Conservation (phyloP, 2,797 vertebrate genomes). For the Sebastes vulpes region DNA sequence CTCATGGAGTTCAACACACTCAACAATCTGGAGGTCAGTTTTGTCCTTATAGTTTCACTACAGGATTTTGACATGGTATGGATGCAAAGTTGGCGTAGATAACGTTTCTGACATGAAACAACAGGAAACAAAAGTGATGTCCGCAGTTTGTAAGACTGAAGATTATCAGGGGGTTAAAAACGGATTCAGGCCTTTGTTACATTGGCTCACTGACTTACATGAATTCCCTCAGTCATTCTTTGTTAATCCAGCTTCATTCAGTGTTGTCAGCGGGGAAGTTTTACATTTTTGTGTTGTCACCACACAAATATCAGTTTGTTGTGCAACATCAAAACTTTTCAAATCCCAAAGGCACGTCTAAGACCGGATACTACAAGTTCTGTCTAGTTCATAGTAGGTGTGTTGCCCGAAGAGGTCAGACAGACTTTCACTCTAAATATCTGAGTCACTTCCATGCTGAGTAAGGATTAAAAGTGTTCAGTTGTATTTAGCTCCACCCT, state of each 20-base stretch:
- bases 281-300: constrained; percentile 22
- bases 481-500: too few species aligned
- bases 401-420: constrained; percentile 27
- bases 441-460: constrained; percentile 60
- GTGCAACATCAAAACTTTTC: constrained; percentile 51
- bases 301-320: constrained; percentile 26
- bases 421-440: constrained; percentile 39
- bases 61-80: not conserved
- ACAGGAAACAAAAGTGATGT: not conserved
- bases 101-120: not conserved
- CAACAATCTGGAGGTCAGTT: constrained; percentile 94
- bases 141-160: not conserved
- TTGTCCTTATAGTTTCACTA: not conserved
- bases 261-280: constrained; percentile 20
- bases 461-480: not conserved
- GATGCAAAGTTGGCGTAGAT: not conserved
- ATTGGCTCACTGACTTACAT: not conserved
- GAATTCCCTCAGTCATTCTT: not conserved
- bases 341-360: not conserved
- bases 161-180: not conserved
- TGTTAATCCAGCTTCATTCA: not conserved
- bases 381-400: constrained; percentile 15
- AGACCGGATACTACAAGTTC: constrained; percentile 20
- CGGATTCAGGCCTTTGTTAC: not conserved
- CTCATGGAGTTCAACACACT: constrained; percentile 99